Evolutionary conservation across 1,140 invertebrate species (phyloP).

Genomic region (Drosophila orosa): DNA sequence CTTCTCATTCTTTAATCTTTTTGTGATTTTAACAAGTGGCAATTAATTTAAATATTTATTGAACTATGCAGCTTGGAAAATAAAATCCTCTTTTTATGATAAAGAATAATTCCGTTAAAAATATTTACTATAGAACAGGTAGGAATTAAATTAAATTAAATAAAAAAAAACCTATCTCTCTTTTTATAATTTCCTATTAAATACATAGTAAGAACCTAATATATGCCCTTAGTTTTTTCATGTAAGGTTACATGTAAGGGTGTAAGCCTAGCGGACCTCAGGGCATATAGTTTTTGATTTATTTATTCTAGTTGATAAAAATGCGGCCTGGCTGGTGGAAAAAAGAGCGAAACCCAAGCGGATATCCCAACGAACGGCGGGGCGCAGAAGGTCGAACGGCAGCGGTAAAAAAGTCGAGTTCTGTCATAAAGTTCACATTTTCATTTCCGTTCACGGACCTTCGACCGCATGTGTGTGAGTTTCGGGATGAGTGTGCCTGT

Average conservation of each 20-base stretch:
- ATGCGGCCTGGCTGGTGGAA: slow-evolving; percentile 25
- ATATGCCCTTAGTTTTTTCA: neutral
- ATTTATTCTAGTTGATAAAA: slow-evolving; percentile 60
- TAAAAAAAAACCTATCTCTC: neutral
- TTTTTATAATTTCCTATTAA: neutral
- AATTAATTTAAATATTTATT: neutral
- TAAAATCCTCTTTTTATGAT: no score
- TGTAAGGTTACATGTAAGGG: neutral
- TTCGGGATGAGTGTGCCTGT: slow-evolving; percentile 8
- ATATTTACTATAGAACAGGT: no score
- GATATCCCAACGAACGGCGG: slow-evolving; percentile 42
- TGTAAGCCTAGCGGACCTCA: slow-evolving; percentile 25
- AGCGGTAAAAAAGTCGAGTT: slow-evolving; percentile 33
- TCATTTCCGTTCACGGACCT: slow-evolving; percentile 64
- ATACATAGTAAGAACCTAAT: neutral
- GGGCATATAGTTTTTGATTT: slow-evolving; percentile 53
- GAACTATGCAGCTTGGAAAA: no score
- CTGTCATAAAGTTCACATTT: slow-evolving; percentile 75
- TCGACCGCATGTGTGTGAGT: slow-evolving; percentile 19
- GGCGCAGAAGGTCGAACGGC: slow-evolving; percentile 27
- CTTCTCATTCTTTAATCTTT: neutral
- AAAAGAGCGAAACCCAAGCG: slow-evolving; percentile 17
- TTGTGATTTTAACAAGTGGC: neutral
- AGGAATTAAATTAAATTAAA: neutral
- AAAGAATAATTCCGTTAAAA: no score